Percentiles rank a stretch among this genome's conserved stretches.
Evolutionary conservation across 2,888 invertebrate species (phyloP).

Genomic region (Lasioglossum leucozonium): DNA sequence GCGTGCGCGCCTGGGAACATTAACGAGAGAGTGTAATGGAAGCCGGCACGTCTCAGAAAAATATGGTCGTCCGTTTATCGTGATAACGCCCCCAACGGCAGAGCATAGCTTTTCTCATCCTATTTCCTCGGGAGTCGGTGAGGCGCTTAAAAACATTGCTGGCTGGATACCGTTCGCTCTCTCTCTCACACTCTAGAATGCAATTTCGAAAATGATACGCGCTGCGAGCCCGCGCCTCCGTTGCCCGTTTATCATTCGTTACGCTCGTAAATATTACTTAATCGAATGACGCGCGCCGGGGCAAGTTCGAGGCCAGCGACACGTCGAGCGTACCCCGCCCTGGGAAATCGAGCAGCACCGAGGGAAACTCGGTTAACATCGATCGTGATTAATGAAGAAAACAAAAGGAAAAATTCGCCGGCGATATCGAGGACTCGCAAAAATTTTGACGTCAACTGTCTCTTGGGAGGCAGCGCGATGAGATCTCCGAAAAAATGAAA

Average conservation of each 20-base stretch:
- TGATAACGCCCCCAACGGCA: slow-evolving; percentile 55
- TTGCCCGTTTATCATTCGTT: slow-evolving; percentile 36
- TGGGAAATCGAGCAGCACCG: not conserved
- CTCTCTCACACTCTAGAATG: slow-evolving; percentile 28
- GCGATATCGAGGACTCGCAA: not conserved
- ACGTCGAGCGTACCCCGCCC: not conserved
- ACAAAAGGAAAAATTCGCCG: not conserved
- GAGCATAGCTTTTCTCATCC: slow-evolving; percentile 56
- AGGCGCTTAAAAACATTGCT: slow-evolving; percentile 62
- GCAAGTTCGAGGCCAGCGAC: slow-evolving; percentile 15
- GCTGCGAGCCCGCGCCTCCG: not conserved
- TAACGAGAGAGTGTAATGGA: slow-evolving; percentile 52
- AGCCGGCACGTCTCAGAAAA: slow-evolving; percentile 53
- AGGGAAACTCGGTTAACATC: not conserved
- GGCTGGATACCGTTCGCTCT: not conserved
- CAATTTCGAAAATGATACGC: slow-evolving; percentile 57
- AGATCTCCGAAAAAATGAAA: not conserved
- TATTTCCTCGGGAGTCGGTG: slow-evolving; percentile 52
- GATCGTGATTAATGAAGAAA: not conserved
- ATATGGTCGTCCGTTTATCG: slow-evolving; percentile 66
- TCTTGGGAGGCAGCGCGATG: not conserved
- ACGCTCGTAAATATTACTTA: slow-evolving; percentile 49
- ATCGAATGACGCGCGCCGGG: slow-evolving; percentile 22
- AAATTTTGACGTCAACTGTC: not conserved
- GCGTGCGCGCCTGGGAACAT: slow-evolving; percentile 32